phyloP scores from a whole-genome alignment of 2,888 invertebrate genomes.

The Oasisia sp. region DNA sequence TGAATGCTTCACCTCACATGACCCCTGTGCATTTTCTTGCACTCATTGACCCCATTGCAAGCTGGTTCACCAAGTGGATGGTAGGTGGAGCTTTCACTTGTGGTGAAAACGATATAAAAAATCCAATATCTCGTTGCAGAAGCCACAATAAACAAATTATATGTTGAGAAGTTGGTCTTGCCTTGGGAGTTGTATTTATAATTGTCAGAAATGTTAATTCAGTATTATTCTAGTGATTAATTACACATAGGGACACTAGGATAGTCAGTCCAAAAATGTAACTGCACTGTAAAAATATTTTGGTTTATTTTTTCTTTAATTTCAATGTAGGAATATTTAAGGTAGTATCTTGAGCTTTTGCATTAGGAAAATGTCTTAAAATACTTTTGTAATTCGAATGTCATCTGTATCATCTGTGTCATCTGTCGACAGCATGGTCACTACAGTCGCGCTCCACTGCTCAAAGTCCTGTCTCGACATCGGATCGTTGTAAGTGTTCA shows the following conservation, averaged over 20 bases:
- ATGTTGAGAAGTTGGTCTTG: not conserved
- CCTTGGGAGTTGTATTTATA: not conserved
- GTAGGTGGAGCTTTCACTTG: not conserved
- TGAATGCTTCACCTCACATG: constrained; percentile 46
- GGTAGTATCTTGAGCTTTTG: constrained; percentile 14
- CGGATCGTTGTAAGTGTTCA: constrained; percentile 33
- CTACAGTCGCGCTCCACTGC: constrained; percentile 56
- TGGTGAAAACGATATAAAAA: constrained; percentile 34
- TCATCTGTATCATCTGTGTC: constrained; percentile 29
- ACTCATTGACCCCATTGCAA: constrained; percentile 62
- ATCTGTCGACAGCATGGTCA: constrained; percentile 58
- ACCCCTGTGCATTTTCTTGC: constrained; percentile 62
- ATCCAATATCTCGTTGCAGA: not conserved
- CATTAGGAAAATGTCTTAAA: not conserved
- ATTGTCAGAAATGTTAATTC: not conserved
- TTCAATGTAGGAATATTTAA: no score
- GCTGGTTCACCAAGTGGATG: constrained; percentile 66
- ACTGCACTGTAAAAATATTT: no score
- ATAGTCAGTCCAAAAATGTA: no score
- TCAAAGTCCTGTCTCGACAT: constrained; percentile 33
- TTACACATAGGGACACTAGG: no score
- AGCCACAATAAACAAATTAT: not conserved
- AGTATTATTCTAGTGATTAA: not conserved
- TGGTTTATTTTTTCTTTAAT: no score
- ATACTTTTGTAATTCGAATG: no score